Evolutionary conservation across 2,113 vertebrate species (phyloP).

Genomic region (Sporophila hypoxantha): DNA sequence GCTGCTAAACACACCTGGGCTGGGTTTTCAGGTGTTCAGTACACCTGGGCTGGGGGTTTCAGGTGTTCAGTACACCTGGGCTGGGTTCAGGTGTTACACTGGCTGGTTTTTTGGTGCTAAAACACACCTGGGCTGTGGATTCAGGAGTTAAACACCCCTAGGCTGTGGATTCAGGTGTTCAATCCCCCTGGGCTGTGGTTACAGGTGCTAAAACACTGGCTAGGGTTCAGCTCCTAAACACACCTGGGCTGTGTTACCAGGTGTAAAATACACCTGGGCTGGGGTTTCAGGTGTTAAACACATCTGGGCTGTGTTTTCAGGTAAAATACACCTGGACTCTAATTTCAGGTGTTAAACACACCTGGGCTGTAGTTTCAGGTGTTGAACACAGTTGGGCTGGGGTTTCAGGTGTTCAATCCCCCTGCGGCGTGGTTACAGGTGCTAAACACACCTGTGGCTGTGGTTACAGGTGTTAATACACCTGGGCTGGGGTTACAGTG

Average conservation of each 20-base stretch:
- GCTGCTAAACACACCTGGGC: no score
- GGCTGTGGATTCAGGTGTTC: fast-evolving
- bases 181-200: not conserved
- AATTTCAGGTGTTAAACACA: not conserved
- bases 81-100: no score
- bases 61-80: no score
- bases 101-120: not conserved
- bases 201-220: fast-evolving
- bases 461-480: fast-evolving
- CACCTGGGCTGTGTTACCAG: fast-evolving
- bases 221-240: fast-evolving
- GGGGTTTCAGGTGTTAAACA: fast-evolving
- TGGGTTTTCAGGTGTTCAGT: no score
- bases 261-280: no score
- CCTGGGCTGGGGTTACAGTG: not conserved
- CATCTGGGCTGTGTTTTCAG: fast-evolving
- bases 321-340: no score
- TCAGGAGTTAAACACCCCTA: not conserved
- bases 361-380: fast-evolving
- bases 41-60: no score
- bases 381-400: fast-evolving
- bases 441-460: not conserved
- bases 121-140: not conserved
- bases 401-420: fast-evolving
- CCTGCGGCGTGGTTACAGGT: fast-evolving